These are phyloP conservation scores for Podocnemis expansa DNA, from an alignment of 2,113 vertebrate species.

Conservation along the genomic window DNA sequence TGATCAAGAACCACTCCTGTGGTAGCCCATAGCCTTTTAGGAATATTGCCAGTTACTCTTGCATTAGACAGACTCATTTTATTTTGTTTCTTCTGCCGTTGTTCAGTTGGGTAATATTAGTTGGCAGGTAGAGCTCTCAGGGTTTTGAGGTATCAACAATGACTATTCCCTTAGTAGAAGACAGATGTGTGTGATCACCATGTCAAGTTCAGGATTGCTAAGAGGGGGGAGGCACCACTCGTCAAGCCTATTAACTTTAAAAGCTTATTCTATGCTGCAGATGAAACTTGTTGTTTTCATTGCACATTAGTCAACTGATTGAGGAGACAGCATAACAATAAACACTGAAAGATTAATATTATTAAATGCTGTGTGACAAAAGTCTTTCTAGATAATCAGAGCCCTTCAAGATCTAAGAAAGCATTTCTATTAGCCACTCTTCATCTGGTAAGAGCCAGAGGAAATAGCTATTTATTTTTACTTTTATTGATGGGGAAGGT, in stretches of 20 bases:
- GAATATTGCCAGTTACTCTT: slow-evolving; percentile 31
- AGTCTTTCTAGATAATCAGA: background rate
- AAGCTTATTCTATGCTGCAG: slow-evolving; percentile 21
- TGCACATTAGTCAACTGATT: background rate
- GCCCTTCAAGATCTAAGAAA: slow-evolving; percentile 15
- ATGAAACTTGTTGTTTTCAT: slow-evolving; percentile 27
- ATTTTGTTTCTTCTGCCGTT: slow-evolving; percentile 42
- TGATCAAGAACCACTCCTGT: slow-evolving; percentile 25
- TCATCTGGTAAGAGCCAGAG: slow-evolving; percentile 51
- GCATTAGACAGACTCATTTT: background rate
- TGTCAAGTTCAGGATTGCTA: background rate
- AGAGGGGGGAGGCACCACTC: background rate
- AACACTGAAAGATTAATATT: slow-evolving; percentile 15
- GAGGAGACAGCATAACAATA: background rate
- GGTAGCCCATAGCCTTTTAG: slow-evolving; percentile 29
- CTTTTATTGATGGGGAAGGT: slow-evolving; percentile 47
- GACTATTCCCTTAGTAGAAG: background rate
- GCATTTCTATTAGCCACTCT: slow-evolving; percentile 2
- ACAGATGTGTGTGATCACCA: slow-evolving; percentile 6
- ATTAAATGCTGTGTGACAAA: slow-evolving; percentile 40
- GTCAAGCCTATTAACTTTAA: slow-evolving; percentile 38
- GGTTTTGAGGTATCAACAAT: slow-evolving; percentile 36
- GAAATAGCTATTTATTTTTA: slow-evolving; percentile 44
- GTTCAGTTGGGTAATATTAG: slow-evolving; percentile 36
- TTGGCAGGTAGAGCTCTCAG: slow-evolving; percentile 28